Conservation (phyloP, 2,113 vertebrate species). For the Panthera leo region DNA sequence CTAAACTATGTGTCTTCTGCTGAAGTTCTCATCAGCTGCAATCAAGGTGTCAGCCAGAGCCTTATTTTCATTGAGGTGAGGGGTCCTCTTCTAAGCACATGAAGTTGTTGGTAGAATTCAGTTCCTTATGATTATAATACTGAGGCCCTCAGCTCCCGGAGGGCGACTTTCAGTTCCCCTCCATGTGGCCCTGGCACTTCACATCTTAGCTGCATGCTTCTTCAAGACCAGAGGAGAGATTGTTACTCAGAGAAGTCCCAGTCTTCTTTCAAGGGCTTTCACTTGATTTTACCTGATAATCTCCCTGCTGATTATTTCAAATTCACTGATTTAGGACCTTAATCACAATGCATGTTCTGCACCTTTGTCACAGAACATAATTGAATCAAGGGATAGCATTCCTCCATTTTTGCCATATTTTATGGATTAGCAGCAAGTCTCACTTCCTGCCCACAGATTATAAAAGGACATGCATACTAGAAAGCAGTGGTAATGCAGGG, state of each 20-base stretch:
- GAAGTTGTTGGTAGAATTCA: background rate
- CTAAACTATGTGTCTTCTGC: background rate
- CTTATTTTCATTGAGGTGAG: background rate
- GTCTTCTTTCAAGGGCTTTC: background rate
- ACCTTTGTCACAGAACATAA: background rate
- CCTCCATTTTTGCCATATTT: background rate
- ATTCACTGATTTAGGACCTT: background rate
- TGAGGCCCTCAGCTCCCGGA: background rate
- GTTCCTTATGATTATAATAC: accelerated
- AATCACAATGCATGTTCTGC: background rate
- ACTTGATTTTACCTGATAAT: background rate
- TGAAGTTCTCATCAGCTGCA: background rate
- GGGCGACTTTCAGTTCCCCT: background rate
- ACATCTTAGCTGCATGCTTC: background rate
- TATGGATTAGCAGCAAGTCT: background rate
- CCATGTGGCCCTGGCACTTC: too few species aligned
- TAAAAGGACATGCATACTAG: background rate
- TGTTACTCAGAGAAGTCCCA: background rate
- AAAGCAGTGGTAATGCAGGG: background rate
- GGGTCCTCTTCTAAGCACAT: background rate
- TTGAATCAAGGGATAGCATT: background rate
- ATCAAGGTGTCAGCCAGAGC: background rate
- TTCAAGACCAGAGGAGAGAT: background rate
- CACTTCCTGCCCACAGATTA: background rate
- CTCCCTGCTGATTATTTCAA: background rate